phyloP scores from a whole-genome alignment of 2,888 invertebrate genomes.

The Syrphus vitripennis region DNA sequence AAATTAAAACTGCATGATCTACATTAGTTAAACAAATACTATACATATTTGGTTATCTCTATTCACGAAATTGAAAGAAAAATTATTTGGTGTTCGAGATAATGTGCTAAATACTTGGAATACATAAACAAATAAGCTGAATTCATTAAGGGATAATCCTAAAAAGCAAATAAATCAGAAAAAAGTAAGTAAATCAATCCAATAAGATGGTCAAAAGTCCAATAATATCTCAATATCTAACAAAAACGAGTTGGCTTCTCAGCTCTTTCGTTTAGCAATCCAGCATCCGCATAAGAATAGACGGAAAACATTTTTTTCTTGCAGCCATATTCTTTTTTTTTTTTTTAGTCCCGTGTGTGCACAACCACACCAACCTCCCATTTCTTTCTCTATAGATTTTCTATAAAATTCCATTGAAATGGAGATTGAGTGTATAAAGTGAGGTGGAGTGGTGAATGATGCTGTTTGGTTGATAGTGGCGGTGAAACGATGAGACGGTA shows the following conservation, averaged over 20 bases:
- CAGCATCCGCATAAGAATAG: slow-evolving; percentile 59
- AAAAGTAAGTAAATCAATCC: slow-evolving; percentile 48
- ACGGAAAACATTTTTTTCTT: slow-evolving; percentile 29
- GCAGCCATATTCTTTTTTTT: slow-evolving; percentile 60
- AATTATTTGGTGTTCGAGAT: background rate
- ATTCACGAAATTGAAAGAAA: slow-evolving; percentile 1
- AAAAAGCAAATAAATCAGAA: background rate
- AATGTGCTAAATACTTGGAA: slow-evolving; percentile 5
- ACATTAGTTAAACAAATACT: background rate
- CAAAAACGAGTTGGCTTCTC: slow-evolving; percentile 54
- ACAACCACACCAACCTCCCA: slow-evolving; percentile 55
- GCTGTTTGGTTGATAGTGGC: background rate
- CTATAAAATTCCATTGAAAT: slow-evolving; percentile 71
- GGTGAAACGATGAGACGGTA: background rate
- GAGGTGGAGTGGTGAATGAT: slow-evolving; percentile 22
- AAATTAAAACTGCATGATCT: background rate
- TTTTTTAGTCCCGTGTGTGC: slow-evolving; percentile 15
- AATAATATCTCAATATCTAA: slow-evolving; percentile 14
- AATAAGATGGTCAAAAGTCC: slow-evolving; percentile 1
- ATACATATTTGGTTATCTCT: background rate
- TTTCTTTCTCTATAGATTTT: slow-evolving; percentile 67
- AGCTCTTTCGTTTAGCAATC: slow-evolving; percentile 62
- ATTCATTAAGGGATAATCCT: slow-evolving; percentile 47
- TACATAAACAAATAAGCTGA: slow-evolving; percentile 38
- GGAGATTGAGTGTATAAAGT: slow-evolving; percentile 60